Evolutionary conservation across 2,888 invertebrate genomes (phyloP).

Genomic region (Chirona hameri): DNA sequence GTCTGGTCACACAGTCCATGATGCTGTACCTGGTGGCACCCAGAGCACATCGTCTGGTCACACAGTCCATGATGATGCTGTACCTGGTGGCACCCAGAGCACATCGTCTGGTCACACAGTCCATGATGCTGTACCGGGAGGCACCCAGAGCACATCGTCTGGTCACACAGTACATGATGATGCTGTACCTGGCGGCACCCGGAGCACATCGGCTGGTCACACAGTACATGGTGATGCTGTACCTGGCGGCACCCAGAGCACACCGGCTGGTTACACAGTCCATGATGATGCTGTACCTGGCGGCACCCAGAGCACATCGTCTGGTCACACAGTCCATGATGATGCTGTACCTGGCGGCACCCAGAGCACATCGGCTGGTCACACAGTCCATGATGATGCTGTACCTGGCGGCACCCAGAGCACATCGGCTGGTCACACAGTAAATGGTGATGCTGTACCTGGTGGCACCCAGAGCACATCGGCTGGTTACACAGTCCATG

Average conservation of each 20-base stretch:
- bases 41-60: background rate
- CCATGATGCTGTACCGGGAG: conserved; percentile 63
- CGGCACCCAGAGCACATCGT: conserved; percentile 33
- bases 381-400: too few relatives aligned
- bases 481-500: conserved; percentile 54
- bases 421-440: too few relatives aligned
- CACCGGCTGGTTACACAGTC: too few relatives aligned
- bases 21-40: conserved; percentile 59
- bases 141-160: background rate
- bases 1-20: conserved; percentile 54
- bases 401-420: conserved; percentile 54
- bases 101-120: too few relatives aligned
- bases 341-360: conserved; percentile 58
- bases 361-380: background rate
- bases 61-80: too few relatives aligned
- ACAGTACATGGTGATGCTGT: too few relatives aligned
- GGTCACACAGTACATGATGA: too few relatives aligned
- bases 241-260: conserved; percentile 51
- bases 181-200: conserved; percentile 57
- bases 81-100: conserved; percentile 54
- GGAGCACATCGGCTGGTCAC: background rate
- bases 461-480: conserved; percentile 36
- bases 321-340: too few relatives aligned
- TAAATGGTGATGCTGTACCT: conserved; percentile 66
- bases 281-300: conserved; percentile 64